A percentile compares a stretch with the other conserved stretches of the same genome.
Conservation (phyloP, 2,113 vertebrate genomes). For the Suncus etruscus region DNA sequence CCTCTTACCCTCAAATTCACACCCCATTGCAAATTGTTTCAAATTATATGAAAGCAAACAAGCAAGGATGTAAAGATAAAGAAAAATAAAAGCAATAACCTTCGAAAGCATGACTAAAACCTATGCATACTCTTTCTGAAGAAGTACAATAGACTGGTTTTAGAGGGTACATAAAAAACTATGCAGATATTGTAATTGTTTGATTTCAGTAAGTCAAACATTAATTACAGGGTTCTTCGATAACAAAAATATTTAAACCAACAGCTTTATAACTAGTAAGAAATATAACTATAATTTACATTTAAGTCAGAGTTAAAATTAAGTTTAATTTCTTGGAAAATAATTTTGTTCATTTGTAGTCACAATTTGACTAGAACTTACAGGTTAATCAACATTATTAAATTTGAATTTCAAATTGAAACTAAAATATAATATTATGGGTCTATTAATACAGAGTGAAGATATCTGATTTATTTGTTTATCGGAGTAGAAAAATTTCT, state of each 20-base stretch:
- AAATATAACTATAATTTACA: neutral
- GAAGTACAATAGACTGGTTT: neutral
- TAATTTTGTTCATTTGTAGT: neutral
- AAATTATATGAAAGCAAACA: neutral
- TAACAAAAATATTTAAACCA: neutral
- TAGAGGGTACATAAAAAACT: neutral
- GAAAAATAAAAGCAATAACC: neutral
- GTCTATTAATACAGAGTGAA: neutral
- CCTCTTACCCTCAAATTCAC: neutral
- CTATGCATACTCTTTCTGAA: neutral
- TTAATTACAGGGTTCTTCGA: neutral
- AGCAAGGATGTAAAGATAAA: neutral
- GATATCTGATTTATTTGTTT: neutral
- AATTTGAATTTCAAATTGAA: constrained; percentile 47
- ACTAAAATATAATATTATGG: neutral
- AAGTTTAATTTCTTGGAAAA: constrained; percentile 47
- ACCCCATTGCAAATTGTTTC: neutral
- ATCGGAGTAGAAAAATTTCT: neutral
- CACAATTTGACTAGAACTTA: neutral
- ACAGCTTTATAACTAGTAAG: constrained; percentile 15
- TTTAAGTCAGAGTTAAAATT: constrained; percentile 47
- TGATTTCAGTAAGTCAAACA: neutral
- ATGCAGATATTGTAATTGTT: neutral
- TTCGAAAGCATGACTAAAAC: neutral
- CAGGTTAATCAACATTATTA: neutral